Base-by-base conservation (phyloP, 2,113 vertebrate species). In the Peromyscus leucopus region DNA sequence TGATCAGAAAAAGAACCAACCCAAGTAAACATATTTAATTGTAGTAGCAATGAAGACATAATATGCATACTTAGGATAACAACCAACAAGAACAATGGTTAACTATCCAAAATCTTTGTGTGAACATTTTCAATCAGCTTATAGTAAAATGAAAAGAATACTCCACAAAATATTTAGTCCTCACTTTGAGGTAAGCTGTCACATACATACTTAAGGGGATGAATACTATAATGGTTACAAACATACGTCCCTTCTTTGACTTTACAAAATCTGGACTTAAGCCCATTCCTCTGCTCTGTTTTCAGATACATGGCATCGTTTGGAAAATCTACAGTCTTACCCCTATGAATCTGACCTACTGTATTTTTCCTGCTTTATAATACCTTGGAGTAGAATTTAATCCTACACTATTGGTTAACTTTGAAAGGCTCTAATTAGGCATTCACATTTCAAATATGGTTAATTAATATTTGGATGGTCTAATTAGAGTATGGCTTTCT, bases 401-500 rank as follows among this genome's bases (percentile, higher is more conserved):
- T 91, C n/a, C 78, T 93, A 87, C 6, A 84, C 48, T 87, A 65
- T 72, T 74, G 59, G 59, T 92, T 96, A 97, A 92, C 72, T 94
- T 92, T 63, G 22, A 97, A 96, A 95, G 86, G 13, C 42, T 72
- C 90, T 92, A 85, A 95, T 97, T 92, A 97, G 71, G 51, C 65
- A 86, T 96, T 95, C 88, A 96, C n/a, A 89, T 59, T 92, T 92
- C 36, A 94, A 65, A 63, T 95, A 82, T 80, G n/a, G 69, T 93
- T 97, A 76, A 87, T 97, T 97, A 94, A 71, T 90, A 96, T 65
- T 89, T 61, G 69, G 93, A 75, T 36, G 6, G 42, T 90, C 83
- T 96, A 93, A 90, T 90, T 97, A 95, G 71, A 95, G n/a, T 76
- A 92, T 59, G 51, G 59, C 95, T 93, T 97, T 85, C 51, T 95